phyloP scores from a whole-genome alignment of 2,113 vertebrate species.

The Callorhinus ursinus region DNA sequence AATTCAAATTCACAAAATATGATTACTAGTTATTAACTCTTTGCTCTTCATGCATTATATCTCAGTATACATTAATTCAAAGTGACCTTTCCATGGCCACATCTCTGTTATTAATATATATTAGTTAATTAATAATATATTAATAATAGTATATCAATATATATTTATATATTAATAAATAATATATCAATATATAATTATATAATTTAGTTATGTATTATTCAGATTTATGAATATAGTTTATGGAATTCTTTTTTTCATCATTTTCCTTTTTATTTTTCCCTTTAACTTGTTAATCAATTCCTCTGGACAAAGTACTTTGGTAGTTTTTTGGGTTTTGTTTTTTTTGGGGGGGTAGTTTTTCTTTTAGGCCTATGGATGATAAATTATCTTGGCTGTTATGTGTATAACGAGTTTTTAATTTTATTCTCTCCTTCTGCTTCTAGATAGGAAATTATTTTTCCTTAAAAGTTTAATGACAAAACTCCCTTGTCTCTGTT shows the following conservation, averaged over 20 bases:
- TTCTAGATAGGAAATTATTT: background rate
- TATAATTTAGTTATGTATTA: background rate
- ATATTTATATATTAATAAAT: background rate
- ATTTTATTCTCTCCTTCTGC: background rate
- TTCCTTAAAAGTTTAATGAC: background rate
- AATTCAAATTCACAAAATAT: background rate
- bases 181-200: background rate
- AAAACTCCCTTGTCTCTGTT: background rate
- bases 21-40: background rate
- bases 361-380: background rate
- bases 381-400: constrained; percentile 6
- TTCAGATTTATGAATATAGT: background rate
- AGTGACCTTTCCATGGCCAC: background rate
- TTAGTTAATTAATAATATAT: background rate
- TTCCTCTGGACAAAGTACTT: background rate
- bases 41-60: background rate
- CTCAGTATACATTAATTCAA: background rate
- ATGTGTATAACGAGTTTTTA: background rate
- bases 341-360: background rate
- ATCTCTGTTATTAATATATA: background rate
- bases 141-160: background rate
- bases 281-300: background rate
- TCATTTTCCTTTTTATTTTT: background rate
- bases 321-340: background rate
- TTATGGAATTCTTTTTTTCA: background rate